Evolutionary conservation across 2,797 vertebrate species (phyloP), one percentile per base, ranked within the genome.

Genomic region (Bufotes viridis): DNA sequence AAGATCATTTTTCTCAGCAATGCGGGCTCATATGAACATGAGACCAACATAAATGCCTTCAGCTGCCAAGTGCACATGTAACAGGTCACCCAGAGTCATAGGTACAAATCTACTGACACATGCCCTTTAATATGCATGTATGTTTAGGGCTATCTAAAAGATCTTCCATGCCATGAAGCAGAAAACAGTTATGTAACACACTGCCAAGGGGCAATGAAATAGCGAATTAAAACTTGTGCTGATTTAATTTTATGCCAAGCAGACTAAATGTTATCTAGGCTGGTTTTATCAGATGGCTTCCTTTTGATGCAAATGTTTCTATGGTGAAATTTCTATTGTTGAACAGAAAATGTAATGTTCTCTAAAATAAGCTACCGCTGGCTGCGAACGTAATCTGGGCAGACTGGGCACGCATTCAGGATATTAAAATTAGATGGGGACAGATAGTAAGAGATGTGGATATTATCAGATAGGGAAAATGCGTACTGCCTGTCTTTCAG

Each of bases 281-380:
- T 81, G 60, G 79, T 61, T 53, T 7, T 17, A 76, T 67, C 60
- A 51, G 84, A 85, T 65, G 57, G 20, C 61, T 85, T 65, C 24
- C 72, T 65, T 85, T 65, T 85, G 74, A 85, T 78, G 74, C 51
- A 72, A 76, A 57, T 65, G 84, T 85, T 85, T 78, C 84, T 65
- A 78, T 85, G 74, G 84, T 76, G 60, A 85, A 29, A 22, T 78
- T 61, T 78, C 60, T 65, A 49, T 81, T 63, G 22, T 81, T 51
- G 79, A 22, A 4, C n/a, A 29, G 42, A 65, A 78, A 78, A 53
- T 53, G 34, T 78, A 85, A 85, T 76, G 60, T 51, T 85, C 84
- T 85, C 34, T 51, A 65, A 65, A 88, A 84, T 13, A 85, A 51
- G 58, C 18, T 42, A 55, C 86, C 24, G 60, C 29, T 57, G 75